Percentiles rank a stretch among this genome's conserved stretches.
phyloP scores from a whole-genome alignment of 1,140 invertebrate species.

The Atta colombica region DNA sequence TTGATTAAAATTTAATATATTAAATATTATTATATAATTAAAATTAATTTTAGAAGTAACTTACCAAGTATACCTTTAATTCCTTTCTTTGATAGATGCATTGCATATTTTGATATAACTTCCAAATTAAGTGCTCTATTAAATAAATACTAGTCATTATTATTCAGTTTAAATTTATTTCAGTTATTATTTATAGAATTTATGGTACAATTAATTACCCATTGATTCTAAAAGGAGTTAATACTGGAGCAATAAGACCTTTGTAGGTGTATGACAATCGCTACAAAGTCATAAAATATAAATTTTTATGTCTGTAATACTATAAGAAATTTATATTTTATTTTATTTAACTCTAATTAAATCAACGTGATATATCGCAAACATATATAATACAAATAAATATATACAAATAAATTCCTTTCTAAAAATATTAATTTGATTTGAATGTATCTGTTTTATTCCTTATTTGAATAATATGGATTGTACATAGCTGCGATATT shows the following conservation, averaged over 20 bases:
- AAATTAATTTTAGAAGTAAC: background rate
- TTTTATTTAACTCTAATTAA: constrained; percentile 3
- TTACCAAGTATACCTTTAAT: constrained; percentile 90
- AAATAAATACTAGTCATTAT: constrained; percentile 49
- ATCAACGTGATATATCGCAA: background rate
- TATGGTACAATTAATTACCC: constrained; percentile 77
- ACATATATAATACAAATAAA: background rate
- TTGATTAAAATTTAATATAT: background rate
- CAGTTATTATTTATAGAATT: background rate
- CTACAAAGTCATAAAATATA: constrained; percentile 51
- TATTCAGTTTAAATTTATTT: background rate
- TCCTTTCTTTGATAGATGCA: constrained; percentile 87
- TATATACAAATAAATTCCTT: background rate
- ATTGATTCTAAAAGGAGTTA: constrained; percentile 89
- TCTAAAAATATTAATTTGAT: background rate
- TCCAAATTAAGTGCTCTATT: constrained; percentile 86
- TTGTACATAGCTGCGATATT: background rate
- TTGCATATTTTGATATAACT: constrained; percentile 89
- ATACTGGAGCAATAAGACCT: constrained; percentile 90
- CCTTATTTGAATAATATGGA: too few species aligned
- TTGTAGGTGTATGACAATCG: constrained; percentile 74
- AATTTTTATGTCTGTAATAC: background rate
- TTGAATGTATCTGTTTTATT: background rate
- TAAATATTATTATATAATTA: constrained; percentile 6
- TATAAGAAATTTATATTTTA: background rate